Evolutionary conservation across 1,140 invertebrate genomes (phyloP).

Genomic region (Diachasmimorpha longicaudata): DNA sequence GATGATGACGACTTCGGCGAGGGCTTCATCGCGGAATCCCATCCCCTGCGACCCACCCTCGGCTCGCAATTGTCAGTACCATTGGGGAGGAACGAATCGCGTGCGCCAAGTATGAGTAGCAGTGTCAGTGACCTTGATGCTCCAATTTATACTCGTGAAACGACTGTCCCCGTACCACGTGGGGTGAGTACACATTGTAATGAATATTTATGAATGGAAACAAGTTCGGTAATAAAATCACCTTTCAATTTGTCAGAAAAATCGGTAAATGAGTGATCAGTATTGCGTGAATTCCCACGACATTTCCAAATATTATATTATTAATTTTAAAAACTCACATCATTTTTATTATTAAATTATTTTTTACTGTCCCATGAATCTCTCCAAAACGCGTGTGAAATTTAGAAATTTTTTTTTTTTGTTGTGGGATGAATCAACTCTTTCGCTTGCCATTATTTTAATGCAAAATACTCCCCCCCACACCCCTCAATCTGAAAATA

Average conservation of each 20-base stretch:
- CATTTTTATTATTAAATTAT: too few species aligned
- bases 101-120: slow-evolving; percentile 64
- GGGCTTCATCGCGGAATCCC: slow-evolving; percentile 66
- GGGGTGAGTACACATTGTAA: slow-evolving; percentile 41
- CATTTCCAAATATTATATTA: too few species aligned
- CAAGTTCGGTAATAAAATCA: neutral
- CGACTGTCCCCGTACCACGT: slow-evolving; percentile 50
- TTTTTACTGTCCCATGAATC: too few species aligned
- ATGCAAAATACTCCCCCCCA: too few species aligned
- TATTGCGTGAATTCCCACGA: too few species aligned
- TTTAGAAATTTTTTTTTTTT: too few species aligned
- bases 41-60: slow-evolving; percentile 61
- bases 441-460: neutral
- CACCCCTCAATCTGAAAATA: too few species aligned
- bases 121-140: slow-evolving; percentile 67
- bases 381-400: too few species aligned
- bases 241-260: too few species aligned
- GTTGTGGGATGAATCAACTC: too few species aligned
- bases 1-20: slow-evolving; percentile 66
- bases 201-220: neutral
- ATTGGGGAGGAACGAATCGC: slow-evolving; percentile 47
- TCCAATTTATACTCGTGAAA: slow-evolving; percentile 64
- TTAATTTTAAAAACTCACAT: too few species aligned
- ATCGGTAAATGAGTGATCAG: too few species aligned
- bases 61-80: slow-evolving; percentile 59